phyloP scores from a whole-genome alignment of 2,113 vertebrate species.

The Vulpes ferrilata region DNA sequence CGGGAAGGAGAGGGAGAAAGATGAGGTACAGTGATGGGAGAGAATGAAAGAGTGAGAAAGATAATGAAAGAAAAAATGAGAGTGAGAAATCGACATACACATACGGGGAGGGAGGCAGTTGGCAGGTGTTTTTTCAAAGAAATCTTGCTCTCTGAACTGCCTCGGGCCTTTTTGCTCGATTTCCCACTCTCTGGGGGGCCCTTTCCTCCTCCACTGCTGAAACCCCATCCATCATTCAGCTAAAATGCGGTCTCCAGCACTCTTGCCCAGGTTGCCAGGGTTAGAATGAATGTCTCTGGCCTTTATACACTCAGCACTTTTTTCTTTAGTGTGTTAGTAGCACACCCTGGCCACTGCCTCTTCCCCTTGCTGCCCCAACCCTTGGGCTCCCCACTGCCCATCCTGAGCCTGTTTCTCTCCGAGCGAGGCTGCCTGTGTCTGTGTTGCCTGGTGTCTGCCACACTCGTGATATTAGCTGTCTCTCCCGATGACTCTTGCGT shows the following conservation, averaged over 20 bases:
- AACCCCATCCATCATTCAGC: neutral
- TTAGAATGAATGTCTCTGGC: neutral
- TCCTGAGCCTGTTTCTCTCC: neutral
- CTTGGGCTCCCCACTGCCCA: neutral
- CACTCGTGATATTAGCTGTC: neutral
- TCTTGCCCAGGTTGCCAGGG: neutral
- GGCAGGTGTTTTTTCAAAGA: conserved; percentile 10
- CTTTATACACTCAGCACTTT: neutral
- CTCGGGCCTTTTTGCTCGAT: neutral
- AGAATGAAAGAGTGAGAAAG: neutral
- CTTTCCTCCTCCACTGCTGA: neutral
- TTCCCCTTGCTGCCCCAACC: neutral
- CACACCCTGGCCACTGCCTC: neutral
- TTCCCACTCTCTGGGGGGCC: neutral
- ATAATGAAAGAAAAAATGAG: neutral
- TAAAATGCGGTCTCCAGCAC: neutral
- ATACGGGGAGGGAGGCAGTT: neutral
- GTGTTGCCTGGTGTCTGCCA: neutral
- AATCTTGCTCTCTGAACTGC: neutral
- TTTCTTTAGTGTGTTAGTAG: neutral
- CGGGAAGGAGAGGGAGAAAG: too few species aligned
- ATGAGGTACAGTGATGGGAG: neutral
- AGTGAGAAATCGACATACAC: neutral
- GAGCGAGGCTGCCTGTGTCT: too few species aligned
- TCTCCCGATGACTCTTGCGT: neutral